Evolutionary conservation across 2,888 invertebrate species (phyloP).

Genomic region (Xylota sylvarum): DNA sequence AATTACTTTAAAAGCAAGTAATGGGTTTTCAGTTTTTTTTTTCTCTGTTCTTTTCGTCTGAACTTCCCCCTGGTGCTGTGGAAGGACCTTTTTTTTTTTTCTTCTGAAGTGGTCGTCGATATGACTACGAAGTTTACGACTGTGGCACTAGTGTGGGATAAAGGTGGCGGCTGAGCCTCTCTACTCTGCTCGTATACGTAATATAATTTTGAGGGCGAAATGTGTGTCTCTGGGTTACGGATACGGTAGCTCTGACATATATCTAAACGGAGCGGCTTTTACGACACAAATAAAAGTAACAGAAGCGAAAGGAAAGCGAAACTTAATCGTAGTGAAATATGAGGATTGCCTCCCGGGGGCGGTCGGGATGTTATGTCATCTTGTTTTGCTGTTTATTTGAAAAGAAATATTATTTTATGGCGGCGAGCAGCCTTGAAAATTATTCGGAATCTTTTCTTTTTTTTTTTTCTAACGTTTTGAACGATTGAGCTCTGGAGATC

Average conservation of each 20-base stretch:
- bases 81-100: conserved; percentile 7
- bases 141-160: not conserved
- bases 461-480: not conserved
- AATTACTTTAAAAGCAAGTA: conserved; percentile 72
- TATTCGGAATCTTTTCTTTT: not conserved
- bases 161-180: not conserved
- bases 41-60: not conserved
- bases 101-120: conserved; percentile 60
- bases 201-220: conserved; percentile 37
- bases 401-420: conserved; percentile 23
- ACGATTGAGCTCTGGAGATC: conserved; percentile 8
- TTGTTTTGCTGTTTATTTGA: conserved; percentile 43
- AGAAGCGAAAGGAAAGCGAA: conserved; percentile 46
- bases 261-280: conserved; percentile 39
- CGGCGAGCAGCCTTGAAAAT: conserved; percentile 34
- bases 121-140: conserved; percentile 60
- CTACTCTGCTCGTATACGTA: not conserved
- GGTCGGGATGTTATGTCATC: conserved; percentile 16
- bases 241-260: conserved; percentile 12
- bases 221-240: conserved; percentile 51
- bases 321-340: conserved; percentile 57
- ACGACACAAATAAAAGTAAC: conserved; percentile 58
- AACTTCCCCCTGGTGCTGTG: not conserved
- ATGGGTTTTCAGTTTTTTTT: conserved; percentile 36
- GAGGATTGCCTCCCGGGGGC: conserved; percentile 8